A percentile compares a stretch with the other conserved stretches of the same genome.
phyloP scores from a whole-genome alignment of 2,888 invertebrate genomes.

The Caenorhabditis sp. region DNA sequence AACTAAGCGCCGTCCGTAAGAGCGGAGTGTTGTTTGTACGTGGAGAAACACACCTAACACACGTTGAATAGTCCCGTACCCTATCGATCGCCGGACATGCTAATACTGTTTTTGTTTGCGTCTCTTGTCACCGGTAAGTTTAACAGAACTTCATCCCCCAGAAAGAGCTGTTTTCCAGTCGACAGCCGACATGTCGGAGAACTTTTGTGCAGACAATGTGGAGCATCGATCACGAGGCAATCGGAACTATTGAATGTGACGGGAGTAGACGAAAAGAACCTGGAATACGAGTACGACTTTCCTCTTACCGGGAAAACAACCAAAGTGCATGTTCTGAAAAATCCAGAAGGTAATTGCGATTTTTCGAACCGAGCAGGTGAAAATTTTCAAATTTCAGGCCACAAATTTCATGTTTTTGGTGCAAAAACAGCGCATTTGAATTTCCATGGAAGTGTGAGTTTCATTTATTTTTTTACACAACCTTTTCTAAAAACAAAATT shows the following conservation, averaged over 20 bases:
- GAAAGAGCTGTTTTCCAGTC: slow-evolving; percentile 31
- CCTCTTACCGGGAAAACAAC: slow-evolving; percentile 66
- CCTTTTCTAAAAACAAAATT: too few relatives aligned
- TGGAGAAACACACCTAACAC: slow-evolving; percentile 7
- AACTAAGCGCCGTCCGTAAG: slow-evolving; percentile 8
- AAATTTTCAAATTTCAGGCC: slow-evolving; percentile 32
- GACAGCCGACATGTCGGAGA: slow-evolving; percentile 62
- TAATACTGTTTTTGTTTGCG: slow-evolving; percentile 8
- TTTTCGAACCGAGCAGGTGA: not conserved
- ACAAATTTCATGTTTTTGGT: slow-evolving; percentile 66
- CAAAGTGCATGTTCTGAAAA: slow-evolving; percentile 67
- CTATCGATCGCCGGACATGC: slow-evolving; percentile 32
- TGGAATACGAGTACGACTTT: slow-evolving; percentile 68
- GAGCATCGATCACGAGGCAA: slow-evolving; percentile 61
- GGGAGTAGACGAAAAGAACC: slow-evolving; percentile 34
- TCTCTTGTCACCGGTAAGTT: slow-evolving; percentile 23
- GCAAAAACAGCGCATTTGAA: slow-evolving; percentile 65
- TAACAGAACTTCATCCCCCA: not conserved
- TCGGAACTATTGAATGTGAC: slow-evolving; percentile 67
- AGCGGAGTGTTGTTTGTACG: slow-evolving; percentile 46
- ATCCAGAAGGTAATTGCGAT: slow-evolving; percentile 58
- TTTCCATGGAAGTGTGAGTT: slow-evolving; percentile 60
- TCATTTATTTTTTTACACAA: not conserved
- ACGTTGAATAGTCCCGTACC: not conserved
- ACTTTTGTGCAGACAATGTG: slow-evolving; percentile 67